Base-by-base conservation (phyloP, 2,113 vertebrate genomes). In the Tragulus kanchil region DNA sequence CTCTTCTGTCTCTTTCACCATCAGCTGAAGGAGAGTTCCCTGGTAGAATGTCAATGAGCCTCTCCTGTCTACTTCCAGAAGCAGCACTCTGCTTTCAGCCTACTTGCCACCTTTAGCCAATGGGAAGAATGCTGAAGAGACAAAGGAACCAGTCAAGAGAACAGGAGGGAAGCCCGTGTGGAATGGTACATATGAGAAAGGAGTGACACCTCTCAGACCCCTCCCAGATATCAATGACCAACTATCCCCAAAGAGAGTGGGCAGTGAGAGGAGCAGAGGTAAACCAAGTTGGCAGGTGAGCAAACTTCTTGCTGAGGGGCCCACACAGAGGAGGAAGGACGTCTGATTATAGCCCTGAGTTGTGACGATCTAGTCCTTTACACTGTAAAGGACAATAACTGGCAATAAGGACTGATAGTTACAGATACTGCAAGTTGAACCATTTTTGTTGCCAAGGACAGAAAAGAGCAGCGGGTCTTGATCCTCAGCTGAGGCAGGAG, bases 381-480 rank as follows among this genome's bases (percentile, higher is more conserved):
- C 1, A 8, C 56, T 48, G 4, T 17, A 42, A 45, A 67, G n/a
- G 48, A 77, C 28, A 26, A 48, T 5, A 14, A 58, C 54, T 64
- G 17, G 58, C 45, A 69, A 5, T 52, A 62, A 28, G 16, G 50
- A 7, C 79, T 67, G 17, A 81, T 58, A 84, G 65, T 19, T 84
- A 64, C 26, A 78, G 79, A 52, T 56, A 26, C 4, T 93, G 16
- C 1, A 5, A 12, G 9, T 13, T 82, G 78, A 86, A 69, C 45
- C 26, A 26, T 58, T 79, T 92, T 69, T 88, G 26, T 89, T 71
- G 23, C 84, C 88, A 85, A 94, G 62, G 36, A 85, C 54, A 85
- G 61, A 69, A 48, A 58, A 61, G 4, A 26, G 83, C 21, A 85
- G 42, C n/a, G 50, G 28, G 85, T 71, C 16, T 64, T 88, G 36